These are phyloP conservation scores for Erebia epiphron DNA, from an alignment of 2,888 invertebrate species.

Conservation along the genomic window DNA sequence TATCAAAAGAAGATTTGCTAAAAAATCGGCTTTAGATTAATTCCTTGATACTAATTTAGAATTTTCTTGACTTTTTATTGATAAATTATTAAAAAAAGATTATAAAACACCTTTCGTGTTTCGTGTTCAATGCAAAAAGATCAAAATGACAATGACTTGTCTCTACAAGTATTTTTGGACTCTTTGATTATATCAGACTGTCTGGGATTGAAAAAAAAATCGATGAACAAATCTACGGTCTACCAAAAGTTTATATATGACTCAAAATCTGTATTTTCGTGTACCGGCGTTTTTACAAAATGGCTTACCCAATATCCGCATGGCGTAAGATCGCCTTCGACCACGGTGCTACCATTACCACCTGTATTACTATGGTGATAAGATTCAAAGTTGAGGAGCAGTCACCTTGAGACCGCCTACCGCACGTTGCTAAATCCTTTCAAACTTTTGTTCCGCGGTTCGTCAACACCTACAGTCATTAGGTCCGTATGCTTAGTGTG, in stretches of 20 bases:
- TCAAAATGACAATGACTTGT: no score
- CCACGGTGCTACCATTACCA: slow-evolving; percentile 16
- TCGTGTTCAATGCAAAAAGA: no score
- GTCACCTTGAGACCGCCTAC: slow-evolving; percentile 51
- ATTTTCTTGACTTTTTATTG: no score
- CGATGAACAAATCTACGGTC: background rate
- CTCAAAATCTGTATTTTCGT: slow-evolving; percentile 29
- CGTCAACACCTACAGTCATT: slow-evolving; percentile 35
- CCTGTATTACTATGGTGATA: slow-evolving; percentile 36
- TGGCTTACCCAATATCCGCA: slow-evolving; percentile 53
- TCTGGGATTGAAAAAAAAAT: background rate
- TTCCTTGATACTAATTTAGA: no score
- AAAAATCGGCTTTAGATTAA: no score
- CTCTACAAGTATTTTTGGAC: no score
- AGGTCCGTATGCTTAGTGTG: background rate
- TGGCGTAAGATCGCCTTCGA: slow-evolving; percentile 47
- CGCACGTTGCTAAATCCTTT: slow-evolving; percentile 45
- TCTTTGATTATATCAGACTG: no score
- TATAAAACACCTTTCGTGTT: no score
- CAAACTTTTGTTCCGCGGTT: slow-evolving; percentile 49
- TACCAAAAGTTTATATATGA: slow-evolving; percentile 28
- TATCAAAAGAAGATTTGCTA: no score
- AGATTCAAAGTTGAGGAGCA: slow-evolving; percentile 37
- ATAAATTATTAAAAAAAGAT: no score
- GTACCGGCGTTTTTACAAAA: slow-evolving; percentile 43